Percentiles rank a stretch among this genome's conserved stretches.
phyloP scores from a whole-genome alignment of 2,888 invertebrate genomes.

The Osmoderma eremita region DNA sequence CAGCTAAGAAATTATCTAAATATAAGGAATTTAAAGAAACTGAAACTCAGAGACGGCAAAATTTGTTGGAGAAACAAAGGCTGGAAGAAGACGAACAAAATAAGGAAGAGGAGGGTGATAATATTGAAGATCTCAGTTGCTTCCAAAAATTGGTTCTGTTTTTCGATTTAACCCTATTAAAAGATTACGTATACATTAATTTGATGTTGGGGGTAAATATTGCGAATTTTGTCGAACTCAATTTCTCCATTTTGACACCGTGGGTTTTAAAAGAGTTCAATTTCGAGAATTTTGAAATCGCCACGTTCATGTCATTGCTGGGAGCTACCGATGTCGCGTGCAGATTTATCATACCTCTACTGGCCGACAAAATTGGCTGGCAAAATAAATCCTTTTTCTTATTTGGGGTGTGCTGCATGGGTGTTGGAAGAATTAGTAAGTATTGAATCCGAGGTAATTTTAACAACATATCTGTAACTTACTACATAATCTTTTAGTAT shows the following conservation, averaged over 20 bases:
- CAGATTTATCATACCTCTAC: conserved; percentile 74
- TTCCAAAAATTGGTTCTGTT: conserved; percentile 71
- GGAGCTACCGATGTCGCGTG: conserved; percentile 73
- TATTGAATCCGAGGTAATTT: conserved; percentile 30
- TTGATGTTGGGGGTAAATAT: conserved; percentile 77
- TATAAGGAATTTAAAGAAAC: conserved; percentile 56
- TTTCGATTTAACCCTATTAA: conserved; percentile 76
- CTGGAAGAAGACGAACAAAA: conserved; percentile 39
- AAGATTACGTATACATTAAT: conserved; percentile 76
- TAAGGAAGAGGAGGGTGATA: conserved; percentile 48
- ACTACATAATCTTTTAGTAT: conserved; percentile 61
- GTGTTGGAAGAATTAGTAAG: conserved; percentile 73
- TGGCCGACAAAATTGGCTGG: conserved; percentile 76
- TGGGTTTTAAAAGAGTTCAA: conserved; percentile 78
- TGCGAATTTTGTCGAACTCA: conserved; percentile 77
- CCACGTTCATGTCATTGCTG: conserved; percentile 75
- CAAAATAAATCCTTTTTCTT: conserved; percentile 77
- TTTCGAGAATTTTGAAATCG: conserved; percentile 70
- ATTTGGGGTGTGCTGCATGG: conserved; percentile 74
- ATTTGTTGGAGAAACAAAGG: conserved; percentile 33
- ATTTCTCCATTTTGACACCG: conserved; percentile 78
- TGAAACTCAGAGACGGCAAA: conserved; percentile 38
- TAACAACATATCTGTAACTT: not conserved
- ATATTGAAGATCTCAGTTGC: conserved; percentile 61
- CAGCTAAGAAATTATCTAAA: conserved; percentile 67